Percentiles rank a stretch among this genome's conserved stretches.
Conservation (phyloP, 2,888 invertebrate species). For the Agonopterix heracliana region DNA sequence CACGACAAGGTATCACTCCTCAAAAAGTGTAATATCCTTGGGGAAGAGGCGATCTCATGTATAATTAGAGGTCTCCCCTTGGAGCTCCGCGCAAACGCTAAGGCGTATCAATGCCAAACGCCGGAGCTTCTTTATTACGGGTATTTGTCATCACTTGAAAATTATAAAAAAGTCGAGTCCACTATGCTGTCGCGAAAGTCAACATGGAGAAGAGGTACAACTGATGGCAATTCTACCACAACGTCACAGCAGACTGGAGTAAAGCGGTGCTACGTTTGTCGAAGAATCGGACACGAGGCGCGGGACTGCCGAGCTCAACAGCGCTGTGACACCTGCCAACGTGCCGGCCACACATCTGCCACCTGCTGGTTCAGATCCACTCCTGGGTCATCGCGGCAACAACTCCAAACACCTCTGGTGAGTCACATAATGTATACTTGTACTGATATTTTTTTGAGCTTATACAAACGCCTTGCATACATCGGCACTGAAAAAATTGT, state of each 20-base stretch:
- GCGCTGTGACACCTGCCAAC: conserved; percentile 14
- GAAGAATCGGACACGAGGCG: conserved; percentile 13
- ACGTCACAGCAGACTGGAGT: background rate
- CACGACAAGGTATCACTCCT: conserved; percentile 23
- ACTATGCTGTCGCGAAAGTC: background rate
- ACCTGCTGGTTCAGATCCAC: conserved; percentile 16
- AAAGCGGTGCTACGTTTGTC: conserved; percentile 15
- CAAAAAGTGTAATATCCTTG: conserved; percentile 18
- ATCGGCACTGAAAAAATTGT: conserved; percentile 13
- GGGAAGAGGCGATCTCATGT: conserved; percentile 17
- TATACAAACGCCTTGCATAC: conserved; percentile 5
- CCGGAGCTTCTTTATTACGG: conserved; percentile 20
- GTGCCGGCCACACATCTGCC: conserved; percentile 11
- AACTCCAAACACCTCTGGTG: background rate
- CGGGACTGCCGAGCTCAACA: conserved; percentile 7
- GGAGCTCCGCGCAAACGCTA: conserved; percentile 19
- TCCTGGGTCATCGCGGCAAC: background rate
- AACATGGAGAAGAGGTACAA: background rate
- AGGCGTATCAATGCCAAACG: conserved; percentile 18
- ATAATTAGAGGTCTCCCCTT: conserved; percentile 17
- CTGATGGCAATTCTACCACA: background rate
- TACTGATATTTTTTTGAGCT: background rate
- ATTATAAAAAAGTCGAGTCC: conserved; percentile 9
- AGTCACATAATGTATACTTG: background rate
- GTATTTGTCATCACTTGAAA: conserved; percentile 19